phyloP scores from a whole-genome alignment of 2,797 vertebrate genomes.

The Austrolebias charrua region DNA sequence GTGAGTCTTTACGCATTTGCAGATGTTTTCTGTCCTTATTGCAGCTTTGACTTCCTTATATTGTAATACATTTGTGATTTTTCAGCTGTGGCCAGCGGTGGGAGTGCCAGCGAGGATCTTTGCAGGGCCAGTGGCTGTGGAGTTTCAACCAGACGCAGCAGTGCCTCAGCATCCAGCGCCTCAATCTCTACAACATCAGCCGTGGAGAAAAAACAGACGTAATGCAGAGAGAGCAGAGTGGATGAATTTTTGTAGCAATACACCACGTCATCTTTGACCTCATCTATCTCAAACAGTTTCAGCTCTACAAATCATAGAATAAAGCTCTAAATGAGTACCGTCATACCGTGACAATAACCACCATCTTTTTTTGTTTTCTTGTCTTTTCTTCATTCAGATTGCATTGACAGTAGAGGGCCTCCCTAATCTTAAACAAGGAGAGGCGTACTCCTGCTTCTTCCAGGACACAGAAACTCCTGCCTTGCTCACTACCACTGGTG shows the following conservation, averaged over 20 bases:
- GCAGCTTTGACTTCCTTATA: background rate
- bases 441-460: slow-evolving; percentile 91
- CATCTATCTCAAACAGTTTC: background rate
- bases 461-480: slow-evolving; percentile 87
- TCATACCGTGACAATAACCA: background rate
- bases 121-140: slow-evolving; percentile 90
- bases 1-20: slow-evolving; percentile 70
- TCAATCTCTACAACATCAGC: slow-evolving; percentile 91
- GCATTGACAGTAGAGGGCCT: slow-evolving; percentile 85
- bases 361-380: background rate
- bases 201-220: slow-evolving; percentile 88
- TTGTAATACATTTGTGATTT: slow-evolving; percentile 1
- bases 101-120: slow-evolving; percentile 83
- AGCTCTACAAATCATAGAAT: background rate
- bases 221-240: slow-evolving; percentile 35
- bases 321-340: background rate
- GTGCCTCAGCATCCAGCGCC: slow-evolving; percentile 83
- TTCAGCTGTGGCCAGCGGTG: slow-evolving; percentile 86
- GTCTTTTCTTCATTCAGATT: slow-evolving; percentile 72
- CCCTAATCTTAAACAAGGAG: slow-evolving; percentile 82
- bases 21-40: background rate
- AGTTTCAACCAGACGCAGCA: slow-evolving; percentile 84
- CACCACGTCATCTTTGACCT: background rate
- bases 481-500: slow-evolving; percentile 79
- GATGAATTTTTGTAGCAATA: no score